A percentile compares a stretch with the other conserved stretches of the same genome.
These are phyloP conservation scores for Acronicta psi DNA, from an alignment of 2,888 invertebrate genomes.

Conservation along the genomic window DNA sequence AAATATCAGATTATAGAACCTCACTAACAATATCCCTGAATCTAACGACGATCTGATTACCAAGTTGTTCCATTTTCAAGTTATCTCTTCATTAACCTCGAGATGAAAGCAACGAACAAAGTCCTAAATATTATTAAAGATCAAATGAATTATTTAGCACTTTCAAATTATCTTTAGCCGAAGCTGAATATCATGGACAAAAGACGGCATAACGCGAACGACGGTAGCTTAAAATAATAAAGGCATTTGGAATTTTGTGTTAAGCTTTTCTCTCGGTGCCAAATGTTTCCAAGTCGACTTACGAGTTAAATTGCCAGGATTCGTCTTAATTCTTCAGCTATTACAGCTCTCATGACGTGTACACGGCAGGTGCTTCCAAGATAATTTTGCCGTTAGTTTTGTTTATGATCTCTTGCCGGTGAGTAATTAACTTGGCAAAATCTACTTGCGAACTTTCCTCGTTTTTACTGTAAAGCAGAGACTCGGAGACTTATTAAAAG, in stretches of 20 bases:
- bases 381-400: slow-evolving; percentile 61
- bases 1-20: slow-evolving; percentile 14
- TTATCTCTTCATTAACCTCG: slow-evolving; percentile 56
- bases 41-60: slow-evolving; percentile 43
- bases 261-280: slow-evolving; percentile 62
- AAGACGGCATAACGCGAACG: slow-evolving; percentile 58
- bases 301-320: slow-evolving; percentile 68
- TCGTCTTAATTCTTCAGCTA: slow-evolving; percentile 73
- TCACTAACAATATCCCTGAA: slow-evolving; percentile 30
- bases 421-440: slow-evolving; percentile 55
- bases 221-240: slow-evolving; percentile 68
- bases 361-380: slow-evolving; percentile 63
- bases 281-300: slow-evolving; percentile 70
- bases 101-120: slow-evolving; percentile 47
- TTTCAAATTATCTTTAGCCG: slow-evolving; percentile 58
- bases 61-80: slow-evolving; percentile 50
- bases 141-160: slow-evolving; percentile 60
- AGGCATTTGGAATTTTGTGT: slow-evolving; percentile 65
- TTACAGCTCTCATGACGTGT: slow-evolving; percentile 62
- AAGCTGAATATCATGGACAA: slow-evolving; percentile 63
- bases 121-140: slow-evolving; percentile 61
- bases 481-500: slow-evolving; percentile 36
- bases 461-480: slow-evolving; percentile 45
- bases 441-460: slow-evolving; percentile 47
- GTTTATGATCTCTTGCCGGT: slow-evolving; percentile 54